Evolutionary conservation across 2,797 vertebrate species (phyloP).

Genomic region (Cetoscarus ocellatus): DNA sequence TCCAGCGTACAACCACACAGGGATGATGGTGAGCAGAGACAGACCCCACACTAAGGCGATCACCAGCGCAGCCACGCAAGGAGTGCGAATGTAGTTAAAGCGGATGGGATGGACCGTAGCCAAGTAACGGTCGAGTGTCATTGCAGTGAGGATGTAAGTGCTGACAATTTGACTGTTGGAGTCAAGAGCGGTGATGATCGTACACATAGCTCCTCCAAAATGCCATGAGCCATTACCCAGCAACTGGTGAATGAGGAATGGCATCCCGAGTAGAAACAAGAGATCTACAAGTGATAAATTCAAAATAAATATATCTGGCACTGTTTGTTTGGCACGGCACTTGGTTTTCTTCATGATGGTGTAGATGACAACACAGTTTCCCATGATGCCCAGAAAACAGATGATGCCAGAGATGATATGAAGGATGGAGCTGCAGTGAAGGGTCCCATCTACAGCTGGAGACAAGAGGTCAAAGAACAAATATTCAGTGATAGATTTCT

Average conservation of each 20-base stretch:
- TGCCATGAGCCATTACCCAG: conserved; percentile 89
- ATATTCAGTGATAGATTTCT: background rate
- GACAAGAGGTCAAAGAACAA: conserved; percentile 36
- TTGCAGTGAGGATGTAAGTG: conserved; percentile 90
- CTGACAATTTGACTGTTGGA: conserved; percentile 93
- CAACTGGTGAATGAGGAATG: conserved; percentile 92
- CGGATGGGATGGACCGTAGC: conserved; percentile 90
- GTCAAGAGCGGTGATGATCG: conserved; percentile 89
- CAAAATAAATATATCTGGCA: conserved; percentile 90
- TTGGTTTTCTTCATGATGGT: conserved; percentile 90
- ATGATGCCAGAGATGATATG: conserved; percentile 88
- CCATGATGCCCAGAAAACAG: conserved; percentile 87
- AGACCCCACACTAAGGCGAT: conserved; percentile 87
- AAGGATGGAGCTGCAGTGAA: conserved; percentile 82
- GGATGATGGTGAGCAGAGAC: conserved; percentile 88
- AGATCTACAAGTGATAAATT: conserved; percentile 89
- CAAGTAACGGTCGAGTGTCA: conserved; percentile 91
- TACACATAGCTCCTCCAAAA: conserved; percentile 88
- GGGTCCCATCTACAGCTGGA: conserved; percentile 60
- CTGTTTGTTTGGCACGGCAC: conserved; percentile 84
- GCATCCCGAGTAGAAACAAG: conserved; percentile 90
- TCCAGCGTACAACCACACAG: conserved; percentile 89
- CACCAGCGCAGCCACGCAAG: conserved; percentile 78
- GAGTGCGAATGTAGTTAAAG: conserved; percentile 87
- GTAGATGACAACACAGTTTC: conserved; percentile 89